Evolutionary conservation across 2,888 invertebrate species (phyloP).

Genomic region (Trissonchulus sp.): DNA sequence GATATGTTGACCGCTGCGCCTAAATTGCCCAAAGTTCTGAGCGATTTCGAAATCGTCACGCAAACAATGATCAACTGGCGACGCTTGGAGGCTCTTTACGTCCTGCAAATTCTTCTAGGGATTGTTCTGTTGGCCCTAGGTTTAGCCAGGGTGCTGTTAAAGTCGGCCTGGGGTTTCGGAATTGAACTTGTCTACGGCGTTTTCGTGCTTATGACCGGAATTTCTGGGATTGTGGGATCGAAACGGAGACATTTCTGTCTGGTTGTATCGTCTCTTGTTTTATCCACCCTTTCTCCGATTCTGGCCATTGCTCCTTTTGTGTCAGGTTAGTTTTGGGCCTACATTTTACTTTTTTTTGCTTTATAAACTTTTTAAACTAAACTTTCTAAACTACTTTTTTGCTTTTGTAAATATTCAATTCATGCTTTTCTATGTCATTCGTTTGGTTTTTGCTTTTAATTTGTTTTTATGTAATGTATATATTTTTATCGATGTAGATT

Average conservation of each 20-base stretch:
- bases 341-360: no score
- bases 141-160: conserved; percentile 29
- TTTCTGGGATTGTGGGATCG: conserved; percentile 18
- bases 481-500: no score
- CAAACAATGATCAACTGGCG: neutral
- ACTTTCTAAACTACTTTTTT: no score
- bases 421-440: no score
- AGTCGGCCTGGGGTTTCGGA: conserved; percentile 35
- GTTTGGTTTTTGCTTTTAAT: no score
- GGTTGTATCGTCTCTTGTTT: neutral
- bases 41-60: neutral
- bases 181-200: conserved; percentile 33
- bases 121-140: conserved; percentile 33
- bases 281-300: conserved; percentile 8
- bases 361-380: no score
- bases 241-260: conserved; percentile 8
- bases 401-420: no score
- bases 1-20: neutral
- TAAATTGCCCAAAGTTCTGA: neutral
- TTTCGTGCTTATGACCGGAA: conserved; percentile 30
- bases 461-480: no score
- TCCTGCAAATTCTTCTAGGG: conserved; percentile 26
- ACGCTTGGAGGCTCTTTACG: neutral
- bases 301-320: conserved; percentile 21
- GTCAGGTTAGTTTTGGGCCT: conserved; percentile 23